Base-by-base conservation (phyloP, 2,888 invertebrate genomes). In the Lepidocyrtinus sp. region DNA sequence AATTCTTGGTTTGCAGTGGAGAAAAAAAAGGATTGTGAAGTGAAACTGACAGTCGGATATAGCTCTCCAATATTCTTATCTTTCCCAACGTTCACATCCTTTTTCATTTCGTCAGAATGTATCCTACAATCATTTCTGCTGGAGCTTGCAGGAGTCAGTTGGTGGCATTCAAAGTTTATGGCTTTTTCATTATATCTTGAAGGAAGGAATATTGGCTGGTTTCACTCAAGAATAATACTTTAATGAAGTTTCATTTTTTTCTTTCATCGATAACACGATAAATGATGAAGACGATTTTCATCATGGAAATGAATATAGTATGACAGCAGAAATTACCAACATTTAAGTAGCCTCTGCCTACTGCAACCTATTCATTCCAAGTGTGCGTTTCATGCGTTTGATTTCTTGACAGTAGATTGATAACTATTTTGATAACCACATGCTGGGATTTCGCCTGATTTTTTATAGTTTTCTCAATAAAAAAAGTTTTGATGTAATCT, bases 401-500 rank as follows among this genome's bases (percentile, higher is more conserved):
- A 63, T 22, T 69, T 69, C 27, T 75, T 61, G 27, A 69, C 69
- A 45, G 61, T 70, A 70, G 55, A 75, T 70, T 70, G 71, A 77
- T 72, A 21, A 59, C 21, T 17, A 5, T n/a, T n/a, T n/a, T 59
- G 79, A 68, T 79, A 79, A 73, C 63, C 79, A 69, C 79, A 79
- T 69, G 68, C 73, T 67, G 73, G 73, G 73, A 79, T 70, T 45
- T 45, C 70, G 76, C 71, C 70, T 65, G 71, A 76, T 76, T n/a
- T n/a, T n/a, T n/a, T n/a, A n/a, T n/a, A n/a, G n/a, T n/a, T n/a
- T n/a, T n/a, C n/a, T n/a, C n/a, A n/a, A n/a, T 55, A 76, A 70
- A 76, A 76, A 75, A 75, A 36, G 19, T 75, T 63, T 69, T 46
- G 75, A 75, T 75, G 69, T 62, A 75, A 69, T 69, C 63, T 63